Base-by-base conservation (phyloP, 1,140 invertebrate species). In the Penaeus chinensis region DNA sequence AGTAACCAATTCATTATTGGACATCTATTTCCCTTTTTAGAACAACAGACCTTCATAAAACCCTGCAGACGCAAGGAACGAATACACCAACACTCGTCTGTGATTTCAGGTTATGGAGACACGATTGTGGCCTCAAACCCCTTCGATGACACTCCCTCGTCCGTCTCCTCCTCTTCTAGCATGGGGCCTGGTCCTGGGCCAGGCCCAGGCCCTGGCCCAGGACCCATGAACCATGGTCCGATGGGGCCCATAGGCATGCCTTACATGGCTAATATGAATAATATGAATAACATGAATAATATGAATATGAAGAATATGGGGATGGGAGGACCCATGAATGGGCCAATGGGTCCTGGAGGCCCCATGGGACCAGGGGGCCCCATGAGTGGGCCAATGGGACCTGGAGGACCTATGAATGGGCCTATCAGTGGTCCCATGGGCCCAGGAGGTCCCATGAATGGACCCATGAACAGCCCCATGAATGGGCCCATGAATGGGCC, bases 91-190 rank as follows among this genome's bases (percentile, higher is more conserved):
- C 11, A 27, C 8, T 79, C 32, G 19, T 79, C n/a, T 86, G 20
- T 85, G 42, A 63, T 87, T 90, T 18, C 86, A 89, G 90, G 90
- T 79, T 90, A 90, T 81, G 97, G 97, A 66, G 97, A 98, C 91
- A 98, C 97, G 74, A 97, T 99, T 91, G 95, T 98, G 88, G 97
- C 97, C 62, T 97, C 96, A 83, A 98, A 98, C 93, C 97, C 97
- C 47, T 98, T 99, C 93, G 98, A 99, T 93, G 98, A 99, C 91
- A 96, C 95, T 19, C 96, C 97, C 37, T 95, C 93, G 32, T 87
- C 90, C 47, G 80, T 76, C 24, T 84, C 84, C 22, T 90, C 87
- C 69, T 90, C 83, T 91, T 98, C 97, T 76, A 97, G 98, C 91
- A 95, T 98, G 89, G 97, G 97, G 62, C 97, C 96, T 84, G 98